These are phyloP conservation scores for Rhynchophorus ferrugineus DNA, from an alignment of 1,140 invertebrate genomes.

Conservation along the genomic window DNA sequence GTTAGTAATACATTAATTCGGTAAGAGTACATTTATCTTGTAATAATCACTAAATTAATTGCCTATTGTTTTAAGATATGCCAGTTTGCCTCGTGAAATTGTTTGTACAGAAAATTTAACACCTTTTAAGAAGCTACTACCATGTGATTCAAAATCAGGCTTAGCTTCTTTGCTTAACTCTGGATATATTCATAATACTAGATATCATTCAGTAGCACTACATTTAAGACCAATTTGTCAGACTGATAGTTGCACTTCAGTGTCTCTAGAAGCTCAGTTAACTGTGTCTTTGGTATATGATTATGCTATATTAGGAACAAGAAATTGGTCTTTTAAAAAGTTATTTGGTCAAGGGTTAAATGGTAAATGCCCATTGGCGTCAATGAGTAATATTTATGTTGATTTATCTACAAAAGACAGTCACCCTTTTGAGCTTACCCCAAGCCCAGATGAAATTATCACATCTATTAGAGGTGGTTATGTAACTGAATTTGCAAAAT, in stretches of 20 bases:
- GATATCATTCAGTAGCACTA: constrained; percentile 86
- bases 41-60: constrained; percentile 9
- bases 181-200: constrained; percentile 82
- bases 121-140: constrained; percentile 94
- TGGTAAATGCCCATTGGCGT: constrained; percentile 70
- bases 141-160: constrained; percentile 82
- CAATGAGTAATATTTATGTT: constrained; percentile 71
- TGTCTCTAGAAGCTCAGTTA: constrained; percentile 70
- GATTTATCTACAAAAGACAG: constrained; percentile 63
- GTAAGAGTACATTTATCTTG: constrained; percentile 12
- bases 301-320: constrained; percentile 50
- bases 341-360: constrained; percentile 78
- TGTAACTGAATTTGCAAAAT: constrained; percentile 57
- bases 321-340: constrained; percentile 78
- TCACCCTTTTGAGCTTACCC: constrained; percentile 50
- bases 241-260: constrained; percentile 52
- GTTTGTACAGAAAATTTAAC: constrained; percentile 98
- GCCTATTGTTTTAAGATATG: constrained; percentile 60
- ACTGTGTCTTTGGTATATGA: constrained; percentile 84
- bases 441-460: constrained; percentile 48
- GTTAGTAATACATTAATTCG: constrained; percentile 44
- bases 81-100: constrained; percentile 86
- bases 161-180: constrained; percentile 84
- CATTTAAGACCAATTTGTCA: constrained; percentile 75
- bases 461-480: constrained; percentile 60